Evolutionary conservation across 2,888 invertebrate species (phyloP).

Genomic region (Phrixothrix hirtus): DNA sequence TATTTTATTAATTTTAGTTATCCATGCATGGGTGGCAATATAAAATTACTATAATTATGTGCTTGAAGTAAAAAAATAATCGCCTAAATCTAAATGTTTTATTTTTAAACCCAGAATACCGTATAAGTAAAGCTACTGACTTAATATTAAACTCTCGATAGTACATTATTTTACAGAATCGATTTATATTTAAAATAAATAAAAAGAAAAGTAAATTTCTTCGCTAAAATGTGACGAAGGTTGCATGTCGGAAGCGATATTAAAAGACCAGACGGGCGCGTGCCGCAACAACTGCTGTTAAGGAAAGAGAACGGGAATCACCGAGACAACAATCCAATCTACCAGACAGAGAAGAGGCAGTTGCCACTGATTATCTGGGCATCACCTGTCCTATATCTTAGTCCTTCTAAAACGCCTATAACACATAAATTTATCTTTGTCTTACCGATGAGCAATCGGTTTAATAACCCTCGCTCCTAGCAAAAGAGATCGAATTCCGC

Average conservation of each 20-base stretch:
- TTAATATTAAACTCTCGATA: no score
- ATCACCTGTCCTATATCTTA: slow-evolving; percentile 41
- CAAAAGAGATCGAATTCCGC: slow-evolving; percentile 44
- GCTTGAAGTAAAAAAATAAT: no score
- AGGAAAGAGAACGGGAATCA: slow-evolving; percentile 47
- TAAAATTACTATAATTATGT: no score
- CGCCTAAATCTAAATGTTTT: no score
- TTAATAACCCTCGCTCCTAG: slow-evolving; percentile 37
- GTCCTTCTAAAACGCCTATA: slow-evolving; percentile 13
- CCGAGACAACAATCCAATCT: slow-evolving; percentile 37
- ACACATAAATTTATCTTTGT: slow-evolving; percentile 23
- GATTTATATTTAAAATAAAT: no score
- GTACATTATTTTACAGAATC: no score
- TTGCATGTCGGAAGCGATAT: slow-evolving; percentile 37
- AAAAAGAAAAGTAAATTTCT: slow-evolving; percentile 8
- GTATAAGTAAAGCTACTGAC: no score
- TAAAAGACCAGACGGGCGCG: slow-evolving; percentile 46
- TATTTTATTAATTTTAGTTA: no score
- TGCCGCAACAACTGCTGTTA: slow-evolving; percentile 49
- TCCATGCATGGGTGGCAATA: not conserved
- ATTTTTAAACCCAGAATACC: no score
- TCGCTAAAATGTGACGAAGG: slow-evolving; percentile 28
- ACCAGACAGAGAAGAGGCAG: slow-evolving; percentile 31
- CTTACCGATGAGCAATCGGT: slow-evolving; percentile 27
- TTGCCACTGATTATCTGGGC: slow-evolving; percentile 33